phyloP scores from a whole-genome alignment of 2,888 invertebrate species.

The Itoplectis maculator region DNA sequence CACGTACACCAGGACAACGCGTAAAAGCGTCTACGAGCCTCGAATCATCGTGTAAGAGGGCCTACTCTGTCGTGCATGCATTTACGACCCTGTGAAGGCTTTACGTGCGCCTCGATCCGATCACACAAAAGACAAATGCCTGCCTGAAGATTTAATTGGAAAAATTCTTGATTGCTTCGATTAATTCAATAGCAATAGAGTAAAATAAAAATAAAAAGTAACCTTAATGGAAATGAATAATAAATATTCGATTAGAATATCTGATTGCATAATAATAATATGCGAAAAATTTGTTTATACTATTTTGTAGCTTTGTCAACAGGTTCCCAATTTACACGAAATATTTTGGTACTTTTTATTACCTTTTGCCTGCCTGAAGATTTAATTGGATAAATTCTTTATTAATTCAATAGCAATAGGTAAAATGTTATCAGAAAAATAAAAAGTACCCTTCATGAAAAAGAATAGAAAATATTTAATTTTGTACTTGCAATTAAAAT shows the following conservation, averaged over 20 bases:
- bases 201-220: neutral
- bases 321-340: neutral
- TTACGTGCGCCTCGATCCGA: conserved; percentile 16
- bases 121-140: conserved; percentile 3
- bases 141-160: conserved; percentile 50
- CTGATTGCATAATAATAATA: no score
- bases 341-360: no score
- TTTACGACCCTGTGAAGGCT: conserved; percentile 52
- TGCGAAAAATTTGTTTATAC: no score
- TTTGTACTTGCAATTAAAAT: neutral
- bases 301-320: no score
- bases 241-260: no score
- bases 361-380: conserved; percentile 21
- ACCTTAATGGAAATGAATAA: neutral
- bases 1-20: conserved; percentile 56
- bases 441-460: neutral
- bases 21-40: conserved; percentile 62
- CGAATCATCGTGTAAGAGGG: conserved; percentile 62
- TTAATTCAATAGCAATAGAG: conserved; percentile 3
- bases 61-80: conserved; percentile 58
- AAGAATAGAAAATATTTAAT: neutral
- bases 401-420: conserved; percentile 5
- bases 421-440: no score
- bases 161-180: conserved; percentile 38
- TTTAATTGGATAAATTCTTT: conserved; percentile 55